Conservation (phyloP, 2,888 invertebrate species). For the Brenthis hecate region DNA sequence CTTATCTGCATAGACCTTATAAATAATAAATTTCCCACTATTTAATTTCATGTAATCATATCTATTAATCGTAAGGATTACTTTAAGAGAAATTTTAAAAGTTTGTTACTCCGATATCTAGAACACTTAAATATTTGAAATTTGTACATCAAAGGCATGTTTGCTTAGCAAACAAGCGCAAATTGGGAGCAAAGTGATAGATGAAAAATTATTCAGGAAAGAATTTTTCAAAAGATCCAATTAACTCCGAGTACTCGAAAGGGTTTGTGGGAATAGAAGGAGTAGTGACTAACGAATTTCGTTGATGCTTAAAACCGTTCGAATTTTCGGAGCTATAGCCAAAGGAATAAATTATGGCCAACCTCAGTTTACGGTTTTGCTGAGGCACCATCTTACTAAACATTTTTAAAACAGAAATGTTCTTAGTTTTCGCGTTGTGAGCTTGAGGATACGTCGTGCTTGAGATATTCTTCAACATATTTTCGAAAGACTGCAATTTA, state of each 20-base stretch:
- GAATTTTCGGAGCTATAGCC: conserved; percentile 54
- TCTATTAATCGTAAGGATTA: not conserved
- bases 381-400: conserved; percentile 32
- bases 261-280: conserved; percentile 60
- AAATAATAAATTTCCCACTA: no score
- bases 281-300: conserved; percentile 65
- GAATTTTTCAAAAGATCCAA: conserved; percentile 71
- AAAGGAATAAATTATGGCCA: conserved; percentile 55
- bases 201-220: conserved; percentile 63
- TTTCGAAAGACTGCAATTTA: not conserved
- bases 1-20: no score
- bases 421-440: not conserved
- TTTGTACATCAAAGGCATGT: conserved; percentile 54
- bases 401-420: conserved; percentile 32
- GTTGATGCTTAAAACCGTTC: conserved; percentile 59
- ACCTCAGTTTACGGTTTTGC: conserved; percentile 35
- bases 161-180: conserved; percentile 57
- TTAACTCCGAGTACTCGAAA: conserved; percentile 65
- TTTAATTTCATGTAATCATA: no score
- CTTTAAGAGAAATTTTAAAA: not conserved
- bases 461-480: not conserved
- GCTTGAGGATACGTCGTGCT: not conserved
- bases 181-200: conserved; percentile 61
- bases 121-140: conserved; percentile 42
- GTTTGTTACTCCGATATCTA: conserved; percentile 29